Percentiles rank a stretch among this genome's conserved stretches.
These are phyloP conservation scores for Heliconius charithonia DNA, from an alignment of 2,888 invertebrate genomes.

Conservation along the genomic window DNA sequence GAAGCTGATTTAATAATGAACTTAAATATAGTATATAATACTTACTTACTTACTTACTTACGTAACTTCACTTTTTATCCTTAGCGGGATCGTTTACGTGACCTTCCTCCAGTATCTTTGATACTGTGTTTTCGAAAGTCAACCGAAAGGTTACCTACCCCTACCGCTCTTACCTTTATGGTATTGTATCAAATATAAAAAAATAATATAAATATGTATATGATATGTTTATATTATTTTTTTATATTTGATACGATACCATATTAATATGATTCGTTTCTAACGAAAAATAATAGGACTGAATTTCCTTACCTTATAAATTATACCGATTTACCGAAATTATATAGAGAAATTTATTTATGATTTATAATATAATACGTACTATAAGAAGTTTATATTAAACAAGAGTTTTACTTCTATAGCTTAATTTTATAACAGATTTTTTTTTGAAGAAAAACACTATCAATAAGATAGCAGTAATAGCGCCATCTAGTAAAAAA, in stretches of 20 bases:
- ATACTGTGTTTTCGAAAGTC: no score
- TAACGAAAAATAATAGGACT: not conserved
- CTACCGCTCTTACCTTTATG: no score
- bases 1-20: not conserved
- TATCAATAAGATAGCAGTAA: not conserved
- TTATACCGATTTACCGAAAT: no score
- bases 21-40: not conserved
- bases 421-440: not conserved
- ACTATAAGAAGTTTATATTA: not conserved
- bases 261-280: no score
- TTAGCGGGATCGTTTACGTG: no score
- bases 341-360: not conserved
- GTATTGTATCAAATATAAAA: not conserved
- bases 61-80: no score
- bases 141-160: no score
- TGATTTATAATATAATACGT: not conserved
- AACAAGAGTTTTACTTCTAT: no score
- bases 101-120: no score
- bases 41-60: not conserved
- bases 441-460: not conserved
- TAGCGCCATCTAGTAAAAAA: conserved; percentile 39
- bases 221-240: no score
- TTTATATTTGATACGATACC: no score
- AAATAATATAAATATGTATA: no score
- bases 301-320: not conserved